Evolutionary conservation across 2,797 vertebrate species (phyloP).

Genomic region (Halcyon badia): DNA sequence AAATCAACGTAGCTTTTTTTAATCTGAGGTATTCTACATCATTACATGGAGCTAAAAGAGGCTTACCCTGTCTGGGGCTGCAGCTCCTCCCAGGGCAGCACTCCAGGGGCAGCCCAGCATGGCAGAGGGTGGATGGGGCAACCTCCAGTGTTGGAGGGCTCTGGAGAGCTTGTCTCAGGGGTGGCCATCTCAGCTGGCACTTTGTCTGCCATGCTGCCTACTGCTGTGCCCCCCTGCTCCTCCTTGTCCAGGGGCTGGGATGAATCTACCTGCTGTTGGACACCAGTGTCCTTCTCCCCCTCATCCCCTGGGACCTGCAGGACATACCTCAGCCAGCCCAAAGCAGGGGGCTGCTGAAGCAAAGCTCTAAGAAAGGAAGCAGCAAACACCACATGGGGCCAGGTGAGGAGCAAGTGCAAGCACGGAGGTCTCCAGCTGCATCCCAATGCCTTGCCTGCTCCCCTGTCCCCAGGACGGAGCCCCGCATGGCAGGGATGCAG

Average conservation of each 20-base stretch:
- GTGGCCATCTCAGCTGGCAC: fast-evolving
- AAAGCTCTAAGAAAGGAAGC: neutral
- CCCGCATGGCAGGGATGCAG: neutral
- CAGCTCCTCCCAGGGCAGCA: neutral
- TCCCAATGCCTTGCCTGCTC: neutral
- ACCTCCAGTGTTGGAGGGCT: neutral
- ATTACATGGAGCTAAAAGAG: neutral
- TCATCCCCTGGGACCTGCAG: neutral
- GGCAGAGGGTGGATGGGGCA: neutral
- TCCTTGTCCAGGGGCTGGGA: neutral
- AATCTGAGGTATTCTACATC: neutral
- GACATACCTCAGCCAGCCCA: neutral
- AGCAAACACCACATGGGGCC: fast-evolving
- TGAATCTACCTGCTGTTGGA: neutral
- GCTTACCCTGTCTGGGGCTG: neutral
- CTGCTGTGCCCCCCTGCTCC: neutral
- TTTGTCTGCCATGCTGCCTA: neutral
- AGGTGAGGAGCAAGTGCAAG: neutral
- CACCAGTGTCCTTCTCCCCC: neutral
- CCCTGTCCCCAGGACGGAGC: fast-evolving
- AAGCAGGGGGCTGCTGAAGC: neutral
- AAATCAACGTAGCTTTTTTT: neutral
- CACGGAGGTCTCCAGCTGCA: neutral
- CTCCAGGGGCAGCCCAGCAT: neutral
- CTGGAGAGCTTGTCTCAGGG: neutral